Percentiles rank a stretch among this genome's conserved stretches.
phyloP scores from a whole-genome alignment of 1,140 invertebrate genomes.

The Pectinophora gossypiella region DNA sequence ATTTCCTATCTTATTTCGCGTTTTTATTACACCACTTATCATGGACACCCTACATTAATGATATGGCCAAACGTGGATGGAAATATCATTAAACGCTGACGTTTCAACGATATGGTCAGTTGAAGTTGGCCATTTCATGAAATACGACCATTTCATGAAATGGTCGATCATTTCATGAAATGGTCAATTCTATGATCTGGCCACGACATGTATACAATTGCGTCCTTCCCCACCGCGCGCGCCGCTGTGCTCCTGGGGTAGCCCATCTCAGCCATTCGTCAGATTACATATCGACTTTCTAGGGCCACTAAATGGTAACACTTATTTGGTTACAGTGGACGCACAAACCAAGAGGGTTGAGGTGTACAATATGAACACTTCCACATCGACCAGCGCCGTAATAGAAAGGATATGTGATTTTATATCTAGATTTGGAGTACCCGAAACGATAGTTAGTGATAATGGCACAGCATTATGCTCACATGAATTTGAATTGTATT shows the following conservation, averaged over 20 bases:
- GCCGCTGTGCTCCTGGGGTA: constrained; percentile 1
- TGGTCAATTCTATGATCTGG: no score
- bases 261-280: neutral
- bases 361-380: constrained; percentile 11
- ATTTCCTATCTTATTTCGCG: no score
- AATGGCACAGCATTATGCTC: constrained; percentile 8
- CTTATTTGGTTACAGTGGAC: constrained; percentile 11
- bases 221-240: constrained; percentile 7
- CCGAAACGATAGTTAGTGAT: constrained; percentile 4
- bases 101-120: no score
- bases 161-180: no score
- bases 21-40: no score
- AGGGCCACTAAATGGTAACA: neutral
- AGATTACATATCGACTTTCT: constrained; percentile 8
- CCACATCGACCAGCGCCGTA: neutral
- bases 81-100: no score
- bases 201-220: constrained; percentile 6
- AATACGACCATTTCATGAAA: no score
- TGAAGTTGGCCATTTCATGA: no score
- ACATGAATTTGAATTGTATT: no score
- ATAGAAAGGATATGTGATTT: constrained; percentile 14
- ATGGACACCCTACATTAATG: no score
- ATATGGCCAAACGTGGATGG: no score
- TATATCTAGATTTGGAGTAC: constrained; percentile 6
- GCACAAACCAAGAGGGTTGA: constrained; percentile 27